phyloP scores from a whole-genome alignment of 2,888 invertebrate genomes.

The Buathra laborator region DNA sequence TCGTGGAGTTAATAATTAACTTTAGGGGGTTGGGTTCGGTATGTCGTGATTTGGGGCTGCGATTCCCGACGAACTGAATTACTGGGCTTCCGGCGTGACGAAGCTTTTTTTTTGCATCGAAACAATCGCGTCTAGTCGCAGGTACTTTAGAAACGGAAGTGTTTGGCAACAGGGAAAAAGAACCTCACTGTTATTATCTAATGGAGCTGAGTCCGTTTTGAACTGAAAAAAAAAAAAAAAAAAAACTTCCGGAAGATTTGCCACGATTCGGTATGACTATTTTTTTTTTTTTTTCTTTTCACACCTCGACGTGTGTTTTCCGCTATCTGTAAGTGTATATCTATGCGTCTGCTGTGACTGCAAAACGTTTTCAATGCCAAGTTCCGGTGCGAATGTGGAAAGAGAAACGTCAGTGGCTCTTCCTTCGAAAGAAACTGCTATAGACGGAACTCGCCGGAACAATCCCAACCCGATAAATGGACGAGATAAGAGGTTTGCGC shows the following conservation, averaged over 20 bases:
- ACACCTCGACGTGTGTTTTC: neutral
- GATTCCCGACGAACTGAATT: neutral
- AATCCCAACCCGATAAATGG: slow-evolving; percentile 76
- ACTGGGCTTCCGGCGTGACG: neutral
- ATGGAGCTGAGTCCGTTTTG: neutral
- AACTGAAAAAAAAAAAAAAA: no score
- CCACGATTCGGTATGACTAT: neutral
- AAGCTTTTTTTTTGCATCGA: neutral
- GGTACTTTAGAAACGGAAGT: neutral
- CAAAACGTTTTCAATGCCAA: slow-evolving; percentile 29
- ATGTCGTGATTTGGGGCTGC: neutral
- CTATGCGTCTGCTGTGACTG: slow-evolving; percentile 10
- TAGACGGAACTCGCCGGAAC: slow-evolving; percentile 68
- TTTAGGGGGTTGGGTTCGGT: neutral
- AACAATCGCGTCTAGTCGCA: neutral
- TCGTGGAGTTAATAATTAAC: neutral
- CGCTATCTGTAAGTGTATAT: neutral
- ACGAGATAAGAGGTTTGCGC: slow-evolving; percentile 74
- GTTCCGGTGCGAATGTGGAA: slow-evolving; percentile 15
- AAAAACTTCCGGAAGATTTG: neutral
- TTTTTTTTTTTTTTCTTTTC: neutral
- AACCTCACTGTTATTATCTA: neutral
- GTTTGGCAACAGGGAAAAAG: neutral
- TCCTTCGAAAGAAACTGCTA: slow-evolving; percentile 71
- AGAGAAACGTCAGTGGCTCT: neutral